These are phyloP conservation scores for Hapalemur alaotrensis DNA, from an alignment of 2,797 vertebrate species.

Conservation along the genomic window DNA sequence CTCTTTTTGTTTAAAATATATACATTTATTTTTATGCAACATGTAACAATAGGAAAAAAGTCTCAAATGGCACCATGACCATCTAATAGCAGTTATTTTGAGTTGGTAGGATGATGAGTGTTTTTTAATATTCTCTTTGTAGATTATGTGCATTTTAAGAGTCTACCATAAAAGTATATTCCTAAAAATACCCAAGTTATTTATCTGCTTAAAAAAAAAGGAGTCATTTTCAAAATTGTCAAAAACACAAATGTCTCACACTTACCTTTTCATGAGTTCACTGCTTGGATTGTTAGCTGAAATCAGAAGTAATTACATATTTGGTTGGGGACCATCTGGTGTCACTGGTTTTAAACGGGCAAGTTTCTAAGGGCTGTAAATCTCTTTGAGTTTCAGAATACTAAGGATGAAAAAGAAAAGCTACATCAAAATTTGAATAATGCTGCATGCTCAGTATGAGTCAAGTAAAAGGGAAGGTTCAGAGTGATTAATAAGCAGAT, in stretches of 20 bases:
- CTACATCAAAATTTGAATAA: constrained; percentile 8
- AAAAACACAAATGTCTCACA: constrained; percentile 22
- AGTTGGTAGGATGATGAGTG: not conserved
- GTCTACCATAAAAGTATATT: not conserved
- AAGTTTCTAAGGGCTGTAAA: constrained; percentile 28
- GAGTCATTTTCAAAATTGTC: constrained; percentile 27
- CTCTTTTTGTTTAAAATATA: constrained; percentile 10
- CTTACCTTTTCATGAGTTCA: constrained; percentile 14
- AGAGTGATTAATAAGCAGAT: not conserved
- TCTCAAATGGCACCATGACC: not conserved
- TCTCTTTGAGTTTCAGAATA: constrained; percentile 23
- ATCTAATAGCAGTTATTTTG: not conserved
- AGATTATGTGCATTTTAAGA: not conserved
- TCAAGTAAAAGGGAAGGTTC: not conserved
- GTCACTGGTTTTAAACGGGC: constrained; percentile 51
- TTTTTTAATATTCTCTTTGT: constrained; percentile 18
- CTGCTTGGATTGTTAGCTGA: constrained; percentile 36
- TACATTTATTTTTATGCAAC: not conserved
- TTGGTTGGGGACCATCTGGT: constrained; percentile 51
- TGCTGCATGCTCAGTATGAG: not conserved
- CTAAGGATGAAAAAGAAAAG: not conserved
- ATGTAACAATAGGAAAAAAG: not conserved
- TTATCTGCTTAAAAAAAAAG: constrained; percentile 15
- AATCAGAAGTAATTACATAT: constrained; percentile 55
- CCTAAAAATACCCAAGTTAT: constrained; percentile 31